Base-by-base conservation (phyloP, 2,113 vertebrate species). In the Phalacrocorax carbo region DNA sequence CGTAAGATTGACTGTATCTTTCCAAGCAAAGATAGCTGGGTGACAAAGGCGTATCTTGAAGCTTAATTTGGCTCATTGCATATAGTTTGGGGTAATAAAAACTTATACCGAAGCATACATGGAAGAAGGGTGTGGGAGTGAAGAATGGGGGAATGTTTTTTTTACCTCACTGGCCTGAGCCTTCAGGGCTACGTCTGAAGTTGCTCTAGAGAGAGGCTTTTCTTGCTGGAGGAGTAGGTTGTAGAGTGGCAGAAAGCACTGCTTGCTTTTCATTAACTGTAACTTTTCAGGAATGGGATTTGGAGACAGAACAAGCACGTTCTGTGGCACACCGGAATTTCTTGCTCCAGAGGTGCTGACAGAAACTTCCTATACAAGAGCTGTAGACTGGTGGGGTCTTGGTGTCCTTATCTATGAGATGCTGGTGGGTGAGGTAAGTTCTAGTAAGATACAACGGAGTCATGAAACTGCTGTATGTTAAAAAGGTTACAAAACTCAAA, bases 381-480 rank as follows among this genome's bases (percentile, higher is more conserved):
- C 99, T 15, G 99, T 99, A 90, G 99, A 99, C 96, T 99, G 99
- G 99, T 99, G 99, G 99, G 99, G 99, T 51, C 98, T 99, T 72
- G 99, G 99, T 29, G 99, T 99, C 68, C 99, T 99, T 51, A 99
- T 99, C 98, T 99, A 99, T 93, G 99, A 99, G 98, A 99, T 99
- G 99, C 98, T 99, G 26, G 99, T 99, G 72, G 99, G 99, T 73
- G 99, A 99, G 99, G 99, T 99, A 97, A 98, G 99, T 81, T 86
- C 60, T 69, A 42, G 46, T 54, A 38, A 75, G 61, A 73, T 71
- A 68, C 38, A 58, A 9, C 3, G 6, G 51, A 29, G 9, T 87
- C 30, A 20, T 36, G 30, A 54, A 78, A 29, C 36, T 44, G 40
- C 49, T 8, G 9, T 13, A 11, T 12, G 7, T 52, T 71, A 4